Percentiles rank a stretch among this genome's conserved stretches.
Evolutionary conservation across 30 jellyfish, hydroid and myxozoan species (phyloP).

Genomic region (Aurelia sp.): DNA sequence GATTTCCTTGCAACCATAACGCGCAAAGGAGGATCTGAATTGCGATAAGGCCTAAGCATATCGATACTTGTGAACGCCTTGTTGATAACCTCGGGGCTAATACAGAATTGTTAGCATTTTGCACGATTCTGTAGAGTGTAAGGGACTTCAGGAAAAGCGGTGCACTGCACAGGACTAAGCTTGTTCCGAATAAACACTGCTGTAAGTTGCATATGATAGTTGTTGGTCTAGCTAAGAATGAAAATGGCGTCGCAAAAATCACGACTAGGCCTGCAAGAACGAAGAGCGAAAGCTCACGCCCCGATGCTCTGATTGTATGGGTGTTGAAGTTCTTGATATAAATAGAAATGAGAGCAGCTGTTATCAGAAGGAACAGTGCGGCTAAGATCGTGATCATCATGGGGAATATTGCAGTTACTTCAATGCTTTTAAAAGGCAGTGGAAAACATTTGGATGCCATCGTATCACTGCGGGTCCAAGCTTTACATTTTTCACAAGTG

Average conservation of each 20-base stretch:
- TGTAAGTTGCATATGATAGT: slow-evolving; percentile 46
- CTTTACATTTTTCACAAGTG: slow-evolving; percentile 33
- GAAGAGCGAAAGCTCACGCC: slow-evolving; percentile 62
- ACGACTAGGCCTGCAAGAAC: slow-evolving; percentile 31
- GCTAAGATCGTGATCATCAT: not conserved
- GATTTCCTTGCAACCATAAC: slow-evolving; percentile 53
- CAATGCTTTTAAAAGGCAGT: slow-evolving; percentile 10
- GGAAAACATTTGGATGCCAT: slow-evolving; percentile 3
- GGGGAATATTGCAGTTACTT: not conserved
- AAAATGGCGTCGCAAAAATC: slow-evolving; percentile 26
- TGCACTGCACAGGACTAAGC: slow-evolving; percentile 39
- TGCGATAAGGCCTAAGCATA: slow-evolving; percentile 44
- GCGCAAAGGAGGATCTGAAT: slow-evolving; percentile 45
- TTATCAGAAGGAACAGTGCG: not conserved
- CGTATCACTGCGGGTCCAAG: slow-evolving; percentile 11
- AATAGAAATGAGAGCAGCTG: not conserved
- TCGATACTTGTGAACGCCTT: slow-evolving; percentile 38
- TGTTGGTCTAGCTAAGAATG: slow-evolving; percentile 26
- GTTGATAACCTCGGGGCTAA: slow-evolving; percentile 30
- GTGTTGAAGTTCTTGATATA: slow-evolving; percentile 31
- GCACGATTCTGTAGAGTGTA: slow-evolving; percentile 31
- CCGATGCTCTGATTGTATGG: slow-evolving; percentile 41
- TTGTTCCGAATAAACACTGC: slow-evolving; percentile 28
- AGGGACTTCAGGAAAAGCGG: slow-evolving; percentile 54
- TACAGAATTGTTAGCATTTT: slow-evolving; percentile 27